Evolutionary conservation across 2,888 invertebrate species (phyloP).

Genomic region (Conistra vaccinii): DNA sequence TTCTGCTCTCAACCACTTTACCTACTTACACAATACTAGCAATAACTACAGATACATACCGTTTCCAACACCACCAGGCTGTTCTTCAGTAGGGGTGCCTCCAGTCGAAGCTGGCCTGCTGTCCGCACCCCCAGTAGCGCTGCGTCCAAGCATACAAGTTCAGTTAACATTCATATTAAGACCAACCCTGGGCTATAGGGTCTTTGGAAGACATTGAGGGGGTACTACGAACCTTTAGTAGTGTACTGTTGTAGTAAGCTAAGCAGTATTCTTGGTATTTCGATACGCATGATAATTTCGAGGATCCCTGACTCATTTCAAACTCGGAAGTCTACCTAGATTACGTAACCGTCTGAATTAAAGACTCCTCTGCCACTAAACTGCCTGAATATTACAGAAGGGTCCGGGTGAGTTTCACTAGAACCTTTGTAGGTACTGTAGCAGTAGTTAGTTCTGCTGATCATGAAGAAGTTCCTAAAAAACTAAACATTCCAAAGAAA

Average conservation of each 20-base stretch:
- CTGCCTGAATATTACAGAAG: neutral
- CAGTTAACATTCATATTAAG: conserved; percentile 28
- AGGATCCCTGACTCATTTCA: neutral
- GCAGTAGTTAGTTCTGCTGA: neutral
- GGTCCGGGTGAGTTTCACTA: neutral
- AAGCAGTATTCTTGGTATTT: conserved; percentile 21
- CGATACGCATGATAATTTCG: neutral
- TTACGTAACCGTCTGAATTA: neutral
- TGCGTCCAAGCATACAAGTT: conserved; percentile 80
- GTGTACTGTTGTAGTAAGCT: conserved; percentile 34
- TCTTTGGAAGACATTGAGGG: conserved; percentile 23
- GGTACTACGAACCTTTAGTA: neutral
- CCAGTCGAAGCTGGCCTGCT: conserved; percentile 95
- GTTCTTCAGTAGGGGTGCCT: conserved; percentile 95
- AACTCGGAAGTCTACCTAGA: neutral
- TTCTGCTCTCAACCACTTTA: neutral
- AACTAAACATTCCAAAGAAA: conserved; percentile 24
- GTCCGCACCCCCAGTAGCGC: conserved; percentile 97
- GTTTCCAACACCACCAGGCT: conserved; percentile 94
- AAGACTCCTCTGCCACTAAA: neutral
- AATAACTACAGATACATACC: conserved; percentile 70
- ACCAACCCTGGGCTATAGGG: conserved; percentile 4
- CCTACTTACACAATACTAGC: neutral
- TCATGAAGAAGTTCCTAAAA: conserved; percentile 22
- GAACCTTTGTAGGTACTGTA: neutral